Base-by-base conservation (phyloP, 2,113 vertebrate species). In the Oryzias javanicus region DNA sequence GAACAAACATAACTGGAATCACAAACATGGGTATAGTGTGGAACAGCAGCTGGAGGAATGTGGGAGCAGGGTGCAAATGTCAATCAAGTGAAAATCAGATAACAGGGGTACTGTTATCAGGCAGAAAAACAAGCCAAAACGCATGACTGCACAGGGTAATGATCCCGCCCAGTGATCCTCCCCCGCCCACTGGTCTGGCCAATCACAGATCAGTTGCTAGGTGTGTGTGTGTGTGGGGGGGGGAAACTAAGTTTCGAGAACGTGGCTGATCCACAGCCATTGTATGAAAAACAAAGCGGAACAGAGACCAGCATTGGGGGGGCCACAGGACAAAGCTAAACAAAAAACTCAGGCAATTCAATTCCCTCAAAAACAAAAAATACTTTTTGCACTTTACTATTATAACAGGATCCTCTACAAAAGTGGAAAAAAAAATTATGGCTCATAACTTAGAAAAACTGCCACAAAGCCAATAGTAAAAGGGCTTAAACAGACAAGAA, bases 161-260 rank as follows among this genome's bases (percentile, higher is more conserved):
- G 14, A 50, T 57, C 47, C 79, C 78, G 54, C 84, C 83, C 67
- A 51, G 18, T 49, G 42, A 40, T 54, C 76, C 70, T 69, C 78
- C 63, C 58, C 86, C 87, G 70, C 70, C 80, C 67, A 60, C 81
- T 5, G 10, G 8, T 48, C 19, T 42, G 62, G 60, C 92, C 90
- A 92, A 92, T 91, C 84, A 82, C 56, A 74, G 67, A 62, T 15
- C 88, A 91, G 91, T 93, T 93, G 88, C 92, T 89, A 91, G 76
- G 89, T 60, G 59, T 61, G 55, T n/a, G n/a, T n/a, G n/a, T n/a
- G n/a, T n/a, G n/a, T n/a, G 73, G 52, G 73, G 67, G 53, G 42
- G 45, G 55, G 70, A 52, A 7, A 35, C 17, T 49, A 66, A 41
- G 57, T 74, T 88, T 86, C 78, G 52, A 72, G 81, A 88, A 90